Evolutionary conservation across 2,888 invertebrate genomes (phyloP).

Genomic region (Cryptosula pallasiana): DNA sequence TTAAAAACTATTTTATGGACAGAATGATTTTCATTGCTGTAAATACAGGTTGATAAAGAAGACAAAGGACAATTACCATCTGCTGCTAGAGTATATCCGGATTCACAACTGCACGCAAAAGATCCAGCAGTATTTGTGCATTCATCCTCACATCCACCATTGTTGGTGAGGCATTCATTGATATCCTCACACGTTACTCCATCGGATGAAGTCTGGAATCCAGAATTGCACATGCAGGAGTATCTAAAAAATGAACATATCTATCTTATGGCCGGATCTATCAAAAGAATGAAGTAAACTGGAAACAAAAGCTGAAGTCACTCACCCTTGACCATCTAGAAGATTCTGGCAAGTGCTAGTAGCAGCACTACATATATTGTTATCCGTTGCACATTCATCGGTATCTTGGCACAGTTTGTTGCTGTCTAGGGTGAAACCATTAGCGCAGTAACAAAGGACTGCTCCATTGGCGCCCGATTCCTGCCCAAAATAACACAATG

Average conservation of each 20-base stretch:
- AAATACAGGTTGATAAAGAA: too few species aligned
- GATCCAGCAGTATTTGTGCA: slow-evolving; percentile 32
- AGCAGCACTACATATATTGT: slow-evolving; percentile 18
- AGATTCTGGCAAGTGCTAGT: slow-evolving; percentile 29
- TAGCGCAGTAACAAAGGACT: slow-evolving; percentile 25
- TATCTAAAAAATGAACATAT: background rate
- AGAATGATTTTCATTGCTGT: too few species aligned
- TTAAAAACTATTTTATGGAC: too few species aligned
- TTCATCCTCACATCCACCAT: slow-evolving; percentile 27
- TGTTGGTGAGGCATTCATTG: slow-evolving; percentile 30
- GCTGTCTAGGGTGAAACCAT: slow-evolving; percentile 23
- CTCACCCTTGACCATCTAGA: slow-evolving; percentile 13
- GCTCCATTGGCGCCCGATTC: slow-evolving; percentile 18
- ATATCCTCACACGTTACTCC: slow-evolving; percentile 28
- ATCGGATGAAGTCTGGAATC: background rate
- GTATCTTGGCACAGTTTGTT: slow-evolving; percentile 20
- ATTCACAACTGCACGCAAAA: slow-evolving; percentile 31
- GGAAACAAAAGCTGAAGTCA: background rate
- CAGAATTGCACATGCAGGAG: background rate
- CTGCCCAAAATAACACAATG: too few species aligned
- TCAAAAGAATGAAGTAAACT: background rate
- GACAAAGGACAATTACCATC: too few species aligned
- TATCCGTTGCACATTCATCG: slow-evolving; percentile 25
- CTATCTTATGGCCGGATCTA: too few species aligned
- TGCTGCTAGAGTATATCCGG: slow-evolving; percentile 29